Evolutionary conservation across 2,797 vertebrate genomes (phyloP), one percentile per base, ranked within the genome.

Genomic region (Tympanoctomys barrerae): DNA sequence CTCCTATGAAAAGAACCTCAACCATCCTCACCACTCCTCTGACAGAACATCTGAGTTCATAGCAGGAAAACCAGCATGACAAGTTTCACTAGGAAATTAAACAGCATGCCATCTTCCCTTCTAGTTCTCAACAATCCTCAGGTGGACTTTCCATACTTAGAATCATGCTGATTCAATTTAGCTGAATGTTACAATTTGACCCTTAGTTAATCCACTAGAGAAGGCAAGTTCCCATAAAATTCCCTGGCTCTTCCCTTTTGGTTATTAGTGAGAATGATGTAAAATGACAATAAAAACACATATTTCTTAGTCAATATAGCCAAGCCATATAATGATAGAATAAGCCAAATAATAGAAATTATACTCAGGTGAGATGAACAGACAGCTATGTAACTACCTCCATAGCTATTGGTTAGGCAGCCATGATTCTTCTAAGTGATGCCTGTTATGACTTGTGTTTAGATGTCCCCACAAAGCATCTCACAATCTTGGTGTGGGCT

Each of bases 221-320:
- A 98, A 99, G 99, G 96, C 99, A 99, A 62, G 99, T 99, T 89
- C 98, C 99, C 42, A 96, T 99, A 93, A 99, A 99, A 98, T 98
- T 99, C 99, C 99, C 0, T 99, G 99, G 98, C 99, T 99, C 94
- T 99, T 99, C 99, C 99, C 99, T 62, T 99, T 98, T 95, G 99
- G 99, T 88, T 33, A 97, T 73, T 99, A 99, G 98, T 98, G 99
- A 87, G 99, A 99, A 97, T 97, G 98, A 46, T 99, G 99, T 97
- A 33, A 66, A 66, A 95, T 62, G 61, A 99, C 99, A 71, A 28
- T 99, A 99, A 95, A 99, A 96, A 9, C 98, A 99, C 99, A 99
- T 99, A 96, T 4, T 96, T 99, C 4, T 99, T 99, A 78, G 99
- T 99, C 97, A 99, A 86, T 99, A 99, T 97, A 98, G 98, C 33